Conservation (phyloP, 2,797 vertebrate genomes). For the Synaphobranchus kaupii region DNA sequence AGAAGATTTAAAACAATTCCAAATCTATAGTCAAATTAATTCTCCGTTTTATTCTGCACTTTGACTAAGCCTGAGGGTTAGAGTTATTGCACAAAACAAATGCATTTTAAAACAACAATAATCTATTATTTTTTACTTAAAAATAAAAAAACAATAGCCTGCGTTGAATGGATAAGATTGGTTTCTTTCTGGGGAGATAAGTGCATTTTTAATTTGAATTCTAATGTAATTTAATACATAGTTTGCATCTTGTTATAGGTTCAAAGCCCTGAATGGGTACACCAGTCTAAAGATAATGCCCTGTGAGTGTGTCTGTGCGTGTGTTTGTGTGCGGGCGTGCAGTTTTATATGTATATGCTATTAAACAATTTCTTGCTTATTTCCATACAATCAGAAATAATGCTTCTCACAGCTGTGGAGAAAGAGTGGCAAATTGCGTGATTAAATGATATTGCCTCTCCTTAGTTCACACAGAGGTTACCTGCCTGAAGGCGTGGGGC, state of each 20-base stretch:
- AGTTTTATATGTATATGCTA: conserved; percentile 46
- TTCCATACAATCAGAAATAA: conserved; percentile 58
- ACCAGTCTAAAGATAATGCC: not conserved
- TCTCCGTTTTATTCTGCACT: not conserved
- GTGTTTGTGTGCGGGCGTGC: not conserved
- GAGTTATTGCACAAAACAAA: not conserved
- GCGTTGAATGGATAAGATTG: not conserved
- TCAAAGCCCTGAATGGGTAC: conserved; percentile 11
- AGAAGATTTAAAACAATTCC: conserved; percentile 8
- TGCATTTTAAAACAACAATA: not conserved
- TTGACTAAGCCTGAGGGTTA: not conserved
- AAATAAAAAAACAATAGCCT: not conserved
- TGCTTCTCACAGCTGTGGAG: conserved; percentile 53
- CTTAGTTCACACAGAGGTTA: conserved; percentile 70
- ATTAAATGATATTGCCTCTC: conserved; percentile 70
- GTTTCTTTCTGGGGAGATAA: conserved; percentile 9
- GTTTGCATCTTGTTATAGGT: conserved; percentile 42
- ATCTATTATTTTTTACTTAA: not conserved
- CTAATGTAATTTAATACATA: conserved; percentile 28
- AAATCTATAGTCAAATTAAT: not conserved
- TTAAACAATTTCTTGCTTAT: conserved; percentile 61
- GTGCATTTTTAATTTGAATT: conserved; percentile 4
- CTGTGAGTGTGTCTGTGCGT: conserved; percentile 30
- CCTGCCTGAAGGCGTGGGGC: conserved; percentile 67
- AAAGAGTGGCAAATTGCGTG: conserved; percentile 58